Percentiles rank a stretch among this genome's conserved stretches.
phyloP scores from a whole-genome alignment of 2,888 invertebrate species.

The Piscicola geometra region DNA sequence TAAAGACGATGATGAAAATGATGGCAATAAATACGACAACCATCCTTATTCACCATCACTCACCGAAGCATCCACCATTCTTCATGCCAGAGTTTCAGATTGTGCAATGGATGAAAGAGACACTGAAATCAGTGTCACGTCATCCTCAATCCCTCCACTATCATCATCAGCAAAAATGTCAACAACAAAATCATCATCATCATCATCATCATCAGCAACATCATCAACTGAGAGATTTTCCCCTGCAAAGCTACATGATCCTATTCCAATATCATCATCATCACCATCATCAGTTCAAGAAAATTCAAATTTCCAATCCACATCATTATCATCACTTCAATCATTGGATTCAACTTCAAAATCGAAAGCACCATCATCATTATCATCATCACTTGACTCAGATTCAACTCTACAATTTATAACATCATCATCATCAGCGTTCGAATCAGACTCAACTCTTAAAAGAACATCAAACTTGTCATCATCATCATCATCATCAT shows the following conservation, averaged over 20 bases:
- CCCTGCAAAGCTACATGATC: too few relatives aligned
- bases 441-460: not conserved
- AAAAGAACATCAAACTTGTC: not conserved
- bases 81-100: too few relatives aligned
- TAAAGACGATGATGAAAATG: too few relatives aligned
- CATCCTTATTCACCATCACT: not conserved
- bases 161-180: too few relatives aligned
- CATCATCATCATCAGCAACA: too few relatives aligned
- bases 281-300: conserved; percentile 8
- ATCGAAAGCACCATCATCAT: not conserved
- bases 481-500: conserved; percentile 25
- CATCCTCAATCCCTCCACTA: not conserved
- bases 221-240: too few relatives aligned
- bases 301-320: not conserved
- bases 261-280: not conserved
- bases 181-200: too few relatives aligned
- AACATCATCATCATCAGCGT: not conserved
- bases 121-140: too few relatives aligned
- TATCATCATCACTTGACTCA: not conserved
- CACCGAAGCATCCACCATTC: not conserved
- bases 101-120: too few relatives aligned
- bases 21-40: too few relatives aligned
- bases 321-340: not conserved
- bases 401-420: not conserved
- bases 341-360: not conserved